These are phyloP conservation scores for Actias luna DNA, from an alignment of 2,888 invertebrate species.

Conservation along the genomic window DNA sequence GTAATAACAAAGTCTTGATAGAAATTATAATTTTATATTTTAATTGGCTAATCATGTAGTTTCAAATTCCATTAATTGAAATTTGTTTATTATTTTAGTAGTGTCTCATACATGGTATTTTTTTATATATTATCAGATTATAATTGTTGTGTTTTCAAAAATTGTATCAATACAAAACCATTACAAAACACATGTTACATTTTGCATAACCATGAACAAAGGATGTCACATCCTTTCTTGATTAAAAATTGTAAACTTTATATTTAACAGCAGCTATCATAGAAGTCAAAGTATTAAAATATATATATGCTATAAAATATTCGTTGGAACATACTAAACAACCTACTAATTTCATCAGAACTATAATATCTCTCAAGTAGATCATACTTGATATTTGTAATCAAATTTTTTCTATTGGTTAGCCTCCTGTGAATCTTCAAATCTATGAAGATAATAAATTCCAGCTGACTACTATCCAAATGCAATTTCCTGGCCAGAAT, in stretches of 20 bases:
- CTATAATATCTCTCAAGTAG: neutral
- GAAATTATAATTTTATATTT: too few relatives aligned
- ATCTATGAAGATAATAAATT: neutral
- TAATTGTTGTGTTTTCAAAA: neutral
- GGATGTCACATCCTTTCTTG: neutral
- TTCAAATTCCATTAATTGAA: neutral
- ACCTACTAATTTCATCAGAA: neutral
- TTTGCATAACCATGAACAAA: neutral
- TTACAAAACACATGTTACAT: neutral
- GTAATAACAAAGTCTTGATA: neutral
- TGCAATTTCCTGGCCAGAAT: too few relatives aligned
- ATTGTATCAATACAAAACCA: neutral
- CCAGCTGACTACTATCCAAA: neutral
- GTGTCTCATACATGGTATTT: neutral
- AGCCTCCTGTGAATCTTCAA: neutral
- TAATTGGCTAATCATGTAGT: too few relatives aligned
- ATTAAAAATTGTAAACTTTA: neutral
- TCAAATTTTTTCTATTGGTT: neutral
- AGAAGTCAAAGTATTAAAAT: neutral
- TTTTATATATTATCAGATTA: neutral
- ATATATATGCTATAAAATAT: neutral
- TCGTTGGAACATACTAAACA: too few relatives aligned
- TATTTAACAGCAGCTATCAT: neutral
- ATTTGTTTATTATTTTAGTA: neutral
- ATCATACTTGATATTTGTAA: neutral